Base-by-base conservation (phyloP, 2,888 invertebrate species). In the Rosalia funebris region DNA sequence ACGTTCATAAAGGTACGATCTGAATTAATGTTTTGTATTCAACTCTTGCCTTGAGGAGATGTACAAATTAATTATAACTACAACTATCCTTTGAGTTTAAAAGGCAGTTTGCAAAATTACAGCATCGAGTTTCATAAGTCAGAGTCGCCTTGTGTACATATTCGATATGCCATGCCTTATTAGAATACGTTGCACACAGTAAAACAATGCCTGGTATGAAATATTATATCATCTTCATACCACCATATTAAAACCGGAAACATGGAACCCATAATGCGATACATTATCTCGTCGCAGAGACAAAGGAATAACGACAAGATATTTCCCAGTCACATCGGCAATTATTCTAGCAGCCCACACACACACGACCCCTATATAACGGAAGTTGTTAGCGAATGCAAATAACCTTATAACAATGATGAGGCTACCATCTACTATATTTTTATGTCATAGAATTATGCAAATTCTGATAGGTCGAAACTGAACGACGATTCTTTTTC, bases 331-430 rank as follows among this genome's bases (percentile, higher is more conserved):
- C 39, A 39, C 50, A 50, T 20, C 46, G 31, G 46, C 46, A 32
- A 46, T 46, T 31, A n/a, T 42, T 15, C 10, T 42, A 19, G 20
- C 45, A 25, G 47, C 47, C 59, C 63, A 58, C 66, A 63, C 63
- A 56, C 57, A 19, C 48, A 57, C 66, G 66, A 56, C 57, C 57
- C 54, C 57, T 65, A 39, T 39, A 48, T 60, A 50, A 12, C 68
- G 71, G 71, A 71, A 71, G 68, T 68, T 62, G 64, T 66, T 66
- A 64, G 63, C 60, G 63, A 68, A 71, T 68, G 71, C 66, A 69
- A 71, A 69, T 70, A 60, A 48, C 15, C 41, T 34, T 32, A 19
- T 47, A 57, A 42, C 48, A 47, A 17, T 47, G 58, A 25, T 31
- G 46, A 11, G 7, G 25, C 25, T 44, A 12, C 25, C 12, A 44